Base-by-base conservation (phyloP, 2,888 invertebrate species). In the Conistra vaccinii region DNA sequence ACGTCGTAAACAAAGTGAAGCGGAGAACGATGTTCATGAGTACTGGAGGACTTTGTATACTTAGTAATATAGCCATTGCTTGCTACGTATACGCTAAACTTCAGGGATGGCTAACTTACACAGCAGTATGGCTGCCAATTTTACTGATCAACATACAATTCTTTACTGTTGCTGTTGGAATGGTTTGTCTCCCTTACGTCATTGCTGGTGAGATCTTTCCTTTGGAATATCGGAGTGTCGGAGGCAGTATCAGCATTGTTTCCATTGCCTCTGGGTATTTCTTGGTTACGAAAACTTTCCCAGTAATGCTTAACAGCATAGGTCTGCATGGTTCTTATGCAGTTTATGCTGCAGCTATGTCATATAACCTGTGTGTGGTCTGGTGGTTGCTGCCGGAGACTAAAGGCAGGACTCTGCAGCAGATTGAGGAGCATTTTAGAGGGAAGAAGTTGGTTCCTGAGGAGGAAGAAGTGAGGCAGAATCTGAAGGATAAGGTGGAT, bases 191-290 rank as follows among this genome's bases (percentile, higher is more conserved):
- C 58, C 97, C 98, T 0, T 97, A 97, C 94, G 97, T 97, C 5
- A 97, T 98, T 92, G 97, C 97, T 65, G 97, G 97, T 0, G 98
- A 98, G 89, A 94, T 98, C 0, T 97, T 97, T 83, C 96, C 97
- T 0, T 92, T 97, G 51, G 94, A 95, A 53, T 96, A 96, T 45
- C 94, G 97, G 55, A 97, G 97, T 45, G 89, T 97, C 0, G 97
- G 97, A 0, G 96, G 97, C 0, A 97, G 97, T 0, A 91, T 97
- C 1, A 96, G 97, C 5, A 93, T 97, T 3, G 94, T 96, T 55
- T 94, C 97, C 14, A 95, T 96, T 4, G 97, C 97, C 75, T 84
- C 96, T 10, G 94, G 97, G 55, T 96, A 97, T 72, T 98, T 98
- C 83, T 51, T 96, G 3, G 96, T 97, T 17, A 96, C 97, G 12